These are phyloP conservation scores for Phasianus colchicus DNA, from an alignment of 2,113 vertebrate genomes.

Conservation along the genomic window DNA sequence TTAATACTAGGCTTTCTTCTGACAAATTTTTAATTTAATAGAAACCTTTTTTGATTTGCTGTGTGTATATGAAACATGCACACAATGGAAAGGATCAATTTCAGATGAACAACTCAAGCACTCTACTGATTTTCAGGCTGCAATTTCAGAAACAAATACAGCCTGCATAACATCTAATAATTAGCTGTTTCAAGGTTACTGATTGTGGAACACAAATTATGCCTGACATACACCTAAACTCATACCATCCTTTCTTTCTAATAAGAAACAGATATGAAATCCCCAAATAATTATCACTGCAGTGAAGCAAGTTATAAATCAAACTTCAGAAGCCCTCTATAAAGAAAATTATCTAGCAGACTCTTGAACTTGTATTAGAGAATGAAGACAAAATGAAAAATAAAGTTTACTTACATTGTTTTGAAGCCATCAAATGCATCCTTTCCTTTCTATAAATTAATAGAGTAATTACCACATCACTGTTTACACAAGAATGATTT, in stretches of 20 bases:
- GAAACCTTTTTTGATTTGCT: not conserved
- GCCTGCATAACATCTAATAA: not conserved
- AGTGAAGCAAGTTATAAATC: not conserved
- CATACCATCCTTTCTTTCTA: not conserved
- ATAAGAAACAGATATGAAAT: not conserved
- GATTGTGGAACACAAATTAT: not conserved
- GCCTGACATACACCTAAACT: not conserved
- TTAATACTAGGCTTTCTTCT: not conserved
- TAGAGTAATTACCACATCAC: not conserved
- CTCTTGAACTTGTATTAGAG: not conserved
- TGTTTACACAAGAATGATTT: not conserved
- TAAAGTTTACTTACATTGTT: not conserved
- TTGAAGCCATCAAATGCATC: not conserved
- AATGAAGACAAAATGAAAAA: not conserved
- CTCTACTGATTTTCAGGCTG: not conserved
- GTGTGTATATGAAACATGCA: accelerated
- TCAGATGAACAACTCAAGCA: not conserved
- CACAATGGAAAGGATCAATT: not conserved
- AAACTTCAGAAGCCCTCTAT: not conserved
- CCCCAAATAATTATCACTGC: not conserved
- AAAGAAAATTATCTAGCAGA: not conserved
- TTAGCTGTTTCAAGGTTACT: slow-evolving; percentile 1
- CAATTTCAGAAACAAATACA: not conserved
- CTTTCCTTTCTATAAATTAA: not conserved
- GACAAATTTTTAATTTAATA: not conserved